Evolutionary conservation across 2,113 vertebrate genomes (phyloP).

Genomic region (Furnarius figulus): DNA sequence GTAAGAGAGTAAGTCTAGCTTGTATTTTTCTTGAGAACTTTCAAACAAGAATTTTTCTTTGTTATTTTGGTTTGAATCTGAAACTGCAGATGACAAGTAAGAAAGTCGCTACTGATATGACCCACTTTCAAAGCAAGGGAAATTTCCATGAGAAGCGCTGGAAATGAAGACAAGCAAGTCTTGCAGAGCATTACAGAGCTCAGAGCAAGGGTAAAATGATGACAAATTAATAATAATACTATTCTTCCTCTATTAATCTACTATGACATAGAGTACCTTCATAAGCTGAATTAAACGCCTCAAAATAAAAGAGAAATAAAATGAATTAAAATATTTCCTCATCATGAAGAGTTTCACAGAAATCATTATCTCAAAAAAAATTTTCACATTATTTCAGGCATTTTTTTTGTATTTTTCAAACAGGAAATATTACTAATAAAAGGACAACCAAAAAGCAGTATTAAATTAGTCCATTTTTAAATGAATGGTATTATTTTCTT

Average conservation of each 20-base stretch:
- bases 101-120: not conserved
- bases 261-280: not conserved
- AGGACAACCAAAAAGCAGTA: not conserved
- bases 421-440: not conserved
- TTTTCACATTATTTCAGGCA: not conserved
- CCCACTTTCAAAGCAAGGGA: not conserved
- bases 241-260: not conserved
- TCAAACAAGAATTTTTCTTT: not conserved
- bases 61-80: not conserved
- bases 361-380: not conserved
- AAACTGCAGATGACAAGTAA: constrained; percentile 1
- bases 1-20: not conserved
- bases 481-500: not conserved
- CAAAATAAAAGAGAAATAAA: not conserved
- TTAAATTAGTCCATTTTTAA: not conserved
- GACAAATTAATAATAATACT: not conserved
- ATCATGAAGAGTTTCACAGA: not conserved
- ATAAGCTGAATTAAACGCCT: not conserved
- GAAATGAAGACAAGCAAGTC: not conserved
- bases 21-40: not conserved
- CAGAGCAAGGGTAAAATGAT: not conserved
- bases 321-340: not conserved
- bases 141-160: not conserved
- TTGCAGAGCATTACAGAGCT: not conserved
- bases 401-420: not conserved